Evolutionary conservation across 2,797 vertebrate genomes (phyloP).

Genomic region (Rhabdophis nuchalis): DNA sequence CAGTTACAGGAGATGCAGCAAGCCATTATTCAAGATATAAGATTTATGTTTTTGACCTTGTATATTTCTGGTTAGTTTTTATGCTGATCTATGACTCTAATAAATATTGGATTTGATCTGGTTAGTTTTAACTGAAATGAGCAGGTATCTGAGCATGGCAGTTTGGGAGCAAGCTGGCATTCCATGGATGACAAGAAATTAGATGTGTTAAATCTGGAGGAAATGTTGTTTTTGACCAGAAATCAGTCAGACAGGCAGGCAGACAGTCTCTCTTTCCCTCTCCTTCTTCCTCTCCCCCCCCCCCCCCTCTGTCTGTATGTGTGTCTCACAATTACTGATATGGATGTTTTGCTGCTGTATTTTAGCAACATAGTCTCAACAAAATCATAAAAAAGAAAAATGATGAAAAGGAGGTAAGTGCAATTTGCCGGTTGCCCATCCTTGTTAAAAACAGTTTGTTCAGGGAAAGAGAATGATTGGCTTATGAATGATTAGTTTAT

Average conservation of each 20-base stretch:
- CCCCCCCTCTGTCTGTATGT: background rate
- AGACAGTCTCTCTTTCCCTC: no score
- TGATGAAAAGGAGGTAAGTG: background rate
- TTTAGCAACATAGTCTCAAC: background rate
- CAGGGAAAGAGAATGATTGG: background rate
- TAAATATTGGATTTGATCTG: background rate
- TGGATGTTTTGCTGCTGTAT: background rate
- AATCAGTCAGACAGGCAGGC: no score
- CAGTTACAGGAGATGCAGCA: background rate
- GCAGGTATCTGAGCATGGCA: background rate
- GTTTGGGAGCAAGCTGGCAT: background rate
- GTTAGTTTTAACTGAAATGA: background rate
- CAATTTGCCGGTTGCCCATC: background rate
- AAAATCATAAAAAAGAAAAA: background rate
- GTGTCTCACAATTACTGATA: background rate
- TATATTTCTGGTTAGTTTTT: background rate
- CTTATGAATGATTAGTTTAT: background rate
- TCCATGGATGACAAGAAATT: background rate
- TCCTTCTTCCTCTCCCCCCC: no score
- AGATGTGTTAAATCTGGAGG: background rate
- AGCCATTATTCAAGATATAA: background rate
- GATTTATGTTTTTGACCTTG: background rate
- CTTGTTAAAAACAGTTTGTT: background rate
- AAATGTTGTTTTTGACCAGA: background rate
- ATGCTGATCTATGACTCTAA: background rate